These are phyloP conservation scores for Cetonia aurata DNA, from an alignment of 2,888 invertebrate genomes.

Conservation along the genomic window DNA sequence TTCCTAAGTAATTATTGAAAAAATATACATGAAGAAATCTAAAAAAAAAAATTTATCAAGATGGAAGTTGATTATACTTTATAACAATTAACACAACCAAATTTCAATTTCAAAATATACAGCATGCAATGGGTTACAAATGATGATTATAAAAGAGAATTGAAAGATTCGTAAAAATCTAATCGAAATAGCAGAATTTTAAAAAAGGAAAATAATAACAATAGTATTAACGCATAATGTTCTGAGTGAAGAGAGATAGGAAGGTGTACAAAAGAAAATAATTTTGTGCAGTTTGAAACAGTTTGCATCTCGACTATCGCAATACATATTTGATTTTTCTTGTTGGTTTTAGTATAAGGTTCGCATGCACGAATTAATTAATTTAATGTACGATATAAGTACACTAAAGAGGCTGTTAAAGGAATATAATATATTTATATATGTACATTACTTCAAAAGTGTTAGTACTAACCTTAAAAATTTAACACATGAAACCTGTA, in stretches of 20 bases:
- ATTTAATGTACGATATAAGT: not conserved
- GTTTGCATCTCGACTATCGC: too few relatives aligned
- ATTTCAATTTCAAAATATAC: slow-evolving; percentile 8
- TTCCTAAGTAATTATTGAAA: not conserved
- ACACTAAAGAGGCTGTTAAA: not conserved
- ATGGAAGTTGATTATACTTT: slow-evolving; percentile 4
- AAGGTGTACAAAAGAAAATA: too few relatives aligned
- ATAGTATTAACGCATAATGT: too few relatives aligned
- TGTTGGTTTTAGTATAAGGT: not conserved
- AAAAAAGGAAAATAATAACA: not conserved
- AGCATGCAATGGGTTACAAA: slow-evolving; percentile 30
- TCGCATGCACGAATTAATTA: not conserved
- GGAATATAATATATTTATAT: slow-evolving; percentile 1
- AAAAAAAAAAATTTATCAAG: slow-evolving; percentile 24
- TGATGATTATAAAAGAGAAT: slow-evolving; percentile 9
- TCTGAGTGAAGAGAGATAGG: too few relatives aligned
- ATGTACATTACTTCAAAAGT: slow-evolving; percentile 30
- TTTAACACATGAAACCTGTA: slow-evolving; percentile 32
- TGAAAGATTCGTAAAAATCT: not conserved
- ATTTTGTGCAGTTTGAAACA: too few relatives aligned
- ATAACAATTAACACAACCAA: slow-evolving; percentile 14
- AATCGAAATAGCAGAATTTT: slow-evolving; percentile 10
- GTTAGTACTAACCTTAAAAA: slow-evolving; percentile 38
- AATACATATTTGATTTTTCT: too few relatives aligned
- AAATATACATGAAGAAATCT: slow-evolving; percentile 2